Base-by-base conservation (phyloP, 2,888 invertebrate genomes). In the Cynaeus angustus region DNA sequence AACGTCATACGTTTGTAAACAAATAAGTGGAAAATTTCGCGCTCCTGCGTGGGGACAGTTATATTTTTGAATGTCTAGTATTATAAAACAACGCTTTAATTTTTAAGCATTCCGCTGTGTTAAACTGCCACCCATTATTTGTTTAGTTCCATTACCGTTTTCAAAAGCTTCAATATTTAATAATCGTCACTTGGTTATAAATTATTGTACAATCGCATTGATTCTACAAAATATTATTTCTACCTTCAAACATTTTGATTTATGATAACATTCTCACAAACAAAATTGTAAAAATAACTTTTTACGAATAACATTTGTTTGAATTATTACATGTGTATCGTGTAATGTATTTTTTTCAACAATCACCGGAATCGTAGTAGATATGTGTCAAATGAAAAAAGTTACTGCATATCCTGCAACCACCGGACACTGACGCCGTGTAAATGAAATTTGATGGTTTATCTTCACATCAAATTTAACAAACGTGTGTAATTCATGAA, bases 401-500 rank as follows among this genome's bases (percentile, higher is more conserved):
- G n/a, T 13, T 16, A 16, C 9, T 46, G 9, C 46, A 46, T n/a
- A 13, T 46, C 46, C 46, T 43, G 46, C 6, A 16, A 14, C 16
- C 4, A 46, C 4, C 8, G 16, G 5, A 46, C 46, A 14, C 3
- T 46, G 46, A 46, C 16, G 43, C 30, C 38, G 30, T 13, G 14
- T 10, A 53, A 53, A 16, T 41, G 55, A 56, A 38, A 38, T 26
- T 43, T 59, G 46, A 59, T 59, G 33, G 28, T 59, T 21, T 13
- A 59, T 59, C 59, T 59, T 59, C 55, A 33, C 33, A 56, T 56
- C 38, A 38, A 14, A 37, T 58, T 26, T 58, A 38, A 14, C 59
- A 46, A 59, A 45, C 9, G 30, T 28, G 45, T 30, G 9, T 58
- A 41, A 58, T 58, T 46, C n/a, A 45, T 45, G 59, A 13, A 45